Percentiles rank a stretch among this genome's conserved stretches.
These are phyloP conservation scores for Phortica magna DNA, from an alignment of 2,888 invertebrate species.

Conservation along the genomic window DNA sequence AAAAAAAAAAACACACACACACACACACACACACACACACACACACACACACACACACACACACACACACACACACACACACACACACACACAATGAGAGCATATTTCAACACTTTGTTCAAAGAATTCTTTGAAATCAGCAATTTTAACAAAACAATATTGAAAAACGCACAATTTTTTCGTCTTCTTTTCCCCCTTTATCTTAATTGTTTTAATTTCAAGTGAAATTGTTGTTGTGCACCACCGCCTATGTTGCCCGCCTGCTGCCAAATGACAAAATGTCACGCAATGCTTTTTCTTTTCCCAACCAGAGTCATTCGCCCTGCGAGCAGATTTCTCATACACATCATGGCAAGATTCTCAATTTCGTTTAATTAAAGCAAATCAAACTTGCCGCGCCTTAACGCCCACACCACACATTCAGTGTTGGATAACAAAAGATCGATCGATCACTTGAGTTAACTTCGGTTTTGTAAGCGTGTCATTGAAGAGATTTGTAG, in stretches of 20 bases:
- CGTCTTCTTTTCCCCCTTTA: no score
- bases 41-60: no score
- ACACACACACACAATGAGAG: no score
- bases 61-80: no score
- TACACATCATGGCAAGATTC: slow-evolving; percentile 42
- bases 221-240: neutral
- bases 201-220: neutral
- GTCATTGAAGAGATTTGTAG: neutral
- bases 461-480: neutral
- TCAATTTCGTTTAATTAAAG: slow-evolving; percentile 67
- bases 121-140: no score
- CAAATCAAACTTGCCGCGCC: slow-evolving; percentile 48
- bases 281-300: slow-evolving; percentile 44
- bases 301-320: slow-evolving; percentile 6
- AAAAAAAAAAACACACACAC: no score
- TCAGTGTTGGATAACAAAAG: neutral
- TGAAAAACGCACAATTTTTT: no score
- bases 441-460: slow-evolving; percentile 12
- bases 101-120: no score
- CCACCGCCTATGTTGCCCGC: slow-evolving; percentile 10
- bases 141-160: no score
- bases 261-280: slow-evolving; percentile 48
- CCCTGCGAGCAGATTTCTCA: slow-evolving; percentile 39
- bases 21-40: no score
- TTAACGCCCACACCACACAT: slow-evolving; percentile 25